These are phyloP conservation scores for Machaerirhynchus nigripectus DNA, from an alignment of 2,113 vertebrate genomes.

Conservation along the genomic window DNA sequence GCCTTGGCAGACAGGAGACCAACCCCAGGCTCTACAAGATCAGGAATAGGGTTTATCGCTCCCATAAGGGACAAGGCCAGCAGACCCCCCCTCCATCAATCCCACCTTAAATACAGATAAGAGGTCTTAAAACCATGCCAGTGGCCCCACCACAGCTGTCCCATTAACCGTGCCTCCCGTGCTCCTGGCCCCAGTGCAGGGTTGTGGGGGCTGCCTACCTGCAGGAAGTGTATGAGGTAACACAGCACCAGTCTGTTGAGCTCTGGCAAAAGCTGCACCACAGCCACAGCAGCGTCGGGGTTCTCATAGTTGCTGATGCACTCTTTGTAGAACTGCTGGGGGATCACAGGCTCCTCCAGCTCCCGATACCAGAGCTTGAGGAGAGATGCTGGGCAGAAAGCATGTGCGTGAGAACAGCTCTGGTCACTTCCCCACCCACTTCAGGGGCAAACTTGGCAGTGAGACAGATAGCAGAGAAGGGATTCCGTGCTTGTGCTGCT, in stretches of 20 bases:
- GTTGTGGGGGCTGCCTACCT: constrained; percentile 67
- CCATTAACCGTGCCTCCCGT: fast-evolving
- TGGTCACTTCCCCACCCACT: not conserved
- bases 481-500: not conserved
- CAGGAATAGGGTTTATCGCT: not conserved
- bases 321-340: constrained; percentile 86
- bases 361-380: constrained; percentile 92
- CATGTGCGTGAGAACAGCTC: not conserved
- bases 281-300: constrained; percentile 81
- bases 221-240: constrained; percentile 91
- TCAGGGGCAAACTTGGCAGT: not conserved
- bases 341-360: constrained; percentile 88
- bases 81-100: not conserved
- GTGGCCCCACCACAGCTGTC: not conserved
- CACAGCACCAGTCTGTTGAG: constrained; percentile 87
- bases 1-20: not conserved
- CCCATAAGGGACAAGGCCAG: not conserved
- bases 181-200: not conserved
- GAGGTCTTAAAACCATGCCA: not conserved
- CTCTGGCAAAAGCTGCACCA: constrained; percentile 85
- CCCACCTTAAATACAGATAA: not conserved
- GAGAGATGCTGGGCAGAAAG: constrained; percentile 77
- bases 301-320: constrained; percentile 88
- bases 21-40: not conserved
- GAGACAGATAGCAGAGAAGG: not conserved